Base-by-base conservation (phyloP, 2,113 vertebrate species). In the Copsychus sechellarum region DNA sequence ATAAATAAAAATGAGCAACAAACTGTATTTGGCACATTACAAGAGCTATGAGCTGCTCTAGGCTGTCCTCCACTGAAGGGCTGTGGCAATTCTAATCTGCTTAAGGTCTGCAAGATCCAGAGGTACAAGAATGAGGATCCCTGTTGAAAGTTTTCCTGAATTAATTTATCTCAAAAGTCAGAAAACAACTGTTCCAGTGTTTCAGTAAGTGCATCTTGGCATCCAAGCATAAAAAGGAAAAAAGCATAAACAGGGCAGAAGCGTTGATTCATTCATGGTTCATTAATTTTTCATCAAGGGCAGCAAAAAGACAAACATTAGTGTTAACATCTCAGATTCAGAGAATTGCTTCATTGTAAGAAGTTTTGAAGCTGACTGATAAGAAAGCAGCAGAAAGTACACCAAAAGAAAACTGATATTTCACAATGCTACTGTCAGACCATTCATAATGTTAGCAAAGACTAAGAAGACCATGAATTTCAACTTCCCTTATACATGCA, bases 271-370 rank as follows among this genome's bases (percentile, higher is more conserved):
- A 60, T 92, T 95, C 91, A 77, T 61, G 89, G 74, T 69, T 88
- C 74, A 90, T 96, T 93, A 89, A 67, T 95, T 93, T 94, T 95
- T 93, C 69, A 88, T 83, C 60, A 81, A 92, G 79, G 72, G 25
- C 69, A 86, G 53, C 60, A 94, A 90, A 83, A 90, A 96, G 74
- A 81, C 60, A 93, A 94, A 94, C 65, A 88, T 93, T 53, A 67
- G 43, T 12, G 17, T 90, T 86, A 96, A 73, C 62, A 71, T 90
- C 72, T 92, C 54, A 40, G 36, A 88, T 86, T 28, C 6, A 5
- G 69, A 90, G 61, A 94, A 69, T 12, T 90, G 31, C 61, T 96
- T 87, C 74, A 16, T 80, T 74, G 36, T 70, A 56, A 88, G 43
- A 70, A 40, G n/a, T 60, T 83, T 77, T 67, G 67, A 83, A 93